phyloP scores from a whole-genome alignment of 2,113 vertebrate genomes.

The Strix aluco region DNA sequence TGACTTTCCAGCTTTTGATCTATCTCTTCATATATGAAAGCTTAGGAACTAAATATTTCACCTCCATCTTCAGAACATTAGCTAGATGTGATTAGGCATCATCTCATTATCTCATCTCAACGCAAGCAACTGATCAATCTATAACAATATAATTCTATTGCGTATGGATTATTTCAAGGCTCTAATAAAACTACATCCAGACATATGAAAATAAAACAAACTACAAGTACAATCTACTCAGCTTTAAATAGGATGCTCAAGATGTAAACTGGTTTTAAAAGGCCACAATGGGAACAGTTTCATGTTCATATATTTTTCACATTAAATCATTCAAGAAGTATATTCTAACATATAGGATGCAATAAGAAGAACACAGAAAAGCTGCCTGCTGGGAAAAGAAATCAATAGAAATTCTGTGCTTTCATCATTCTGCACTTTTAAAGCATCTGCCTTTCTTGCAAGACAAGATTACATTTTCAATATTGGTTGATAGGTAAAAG shows the following conservation, averaged over 20 bases:
- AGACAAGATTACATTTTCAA: not conserved
- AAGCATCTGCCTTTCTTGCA: constrained; percentile 34
- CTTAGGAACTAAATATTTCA: not conserved
- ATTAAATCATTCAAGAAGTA: constrained; percentile 50
- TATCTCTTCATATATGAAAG: not conserved
- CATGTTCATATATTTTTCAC: constrained; percentile 19
- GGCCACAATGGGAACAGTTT: constrained; percentile 25
- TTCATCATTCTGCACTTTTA: constrained; percentile 7
- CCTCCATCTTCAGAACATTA: not conserved
- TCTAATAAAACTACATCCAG: constrained; percentile 47
- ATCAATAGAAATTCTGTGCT: not conserved
- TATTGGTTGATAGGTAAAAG: not conserved
- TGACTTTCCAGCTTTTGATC: not conserved
- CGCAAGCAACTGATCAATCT: not conserved
- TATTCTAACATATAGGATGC: constrained; percentile 40
- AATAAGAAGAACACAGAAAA: constrained; percentile 39
- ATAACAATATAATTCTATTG: constrained; percentile 19
- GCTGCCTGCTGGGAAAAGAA: not conserved
- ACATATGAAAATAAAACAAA: constrained; percentile 30
- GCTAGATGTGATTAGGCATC: not conserved
- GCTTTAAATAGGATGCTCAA: constrained; percentile 28
- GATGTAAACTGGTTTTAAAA: constrained; percentile 37
- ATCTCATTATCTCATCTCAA: not conserved
- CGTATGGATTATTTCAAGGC: constrained; percentile 9
- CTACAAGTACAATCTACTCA: constrained; percentile 19